Evolutionary conservation across 2,797 vertebrate genomes (phyloP).

Genomic region (Epinephelus coioides): DNA sequence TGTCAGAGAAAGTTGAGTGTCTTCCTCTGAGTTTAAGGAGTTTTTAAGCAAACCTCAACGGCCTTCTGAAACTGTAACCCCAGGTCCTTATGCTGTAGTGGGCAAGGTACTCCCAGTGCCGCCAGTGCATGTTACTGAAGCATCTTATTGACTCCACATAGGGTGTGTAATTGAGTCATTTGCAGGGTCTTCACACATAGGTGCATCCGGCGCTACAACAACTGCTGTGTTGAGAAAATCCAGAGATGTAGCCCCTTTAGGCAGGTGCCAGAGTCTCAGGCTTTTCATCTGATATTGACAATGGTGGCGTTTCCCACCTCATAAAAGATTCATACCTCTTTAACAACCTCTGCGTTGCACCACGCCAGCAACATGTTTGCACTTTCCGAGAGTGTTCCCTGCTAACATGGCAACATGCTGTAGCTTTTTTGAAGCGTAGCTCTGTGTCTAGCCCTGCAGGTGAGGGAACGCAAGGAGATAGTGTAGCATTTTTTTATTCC

Average conservation of each 20-base stretch:
- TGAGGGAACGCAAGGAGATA: slow-evolving; percentile 40
- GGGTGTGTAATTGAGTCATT: slow-evolving; percentile 50
- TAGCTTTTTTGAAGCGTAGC: slow-evolving; percentile 14
- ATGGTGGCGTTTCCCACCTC: slow-evolving; percentile 71
- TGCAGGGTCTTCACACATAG: slow-evolving; percentile 45
- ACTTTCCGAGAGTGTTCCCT: slow-evolving; percentile 14
- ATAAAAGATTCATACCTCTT: slow-evolving; percentile 84
- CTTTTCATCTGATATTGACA: slow-evolving; percentile 73
- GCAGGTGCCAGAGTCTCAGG: slow-evolving; percentile 41
- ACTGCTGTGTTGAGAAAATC: slow-evolving; percentile 49
- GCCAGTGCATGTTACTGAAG: slow-evolving; percentile 20
- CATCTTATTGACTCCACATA: slow-evolving; percentile 31
- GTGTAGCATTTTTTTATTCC: slow-evolving; percentile 45
- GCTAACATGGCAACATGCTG: background rate
- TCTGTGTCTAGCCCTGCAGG: slow-evolving; percentile 49
- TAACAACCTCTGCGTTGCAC: slow-evolving; percentile 73
- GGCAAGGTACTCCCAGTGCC: slow-evolving; percentile 8
- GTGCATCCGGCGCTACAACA: slow-evolving; percentile 17
- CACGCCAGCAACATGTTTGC: slow-evolving; percentile 39
- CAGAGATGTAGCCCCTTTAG: slow-evolving; percentile 17
- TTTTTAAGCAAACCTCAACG: slow-evolving; percentile 39
- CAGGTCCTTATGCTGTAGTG: slow-evolving; percentile 6
- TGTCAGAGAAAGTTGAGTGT: slow-evolving; percentile 31
- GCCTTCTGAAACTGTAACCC: slow-evolving; percentile 18
- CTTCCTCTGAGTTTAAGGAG: slow-evolving; percentile 23